A percentile compares a stretch with the other conserved stretches of the same genome.
These are phyloP conservation scores for Candidula unifasciata DNA, from an alignment of 2,888 invertebrate species.

Conservation along the genomic window DNA sequence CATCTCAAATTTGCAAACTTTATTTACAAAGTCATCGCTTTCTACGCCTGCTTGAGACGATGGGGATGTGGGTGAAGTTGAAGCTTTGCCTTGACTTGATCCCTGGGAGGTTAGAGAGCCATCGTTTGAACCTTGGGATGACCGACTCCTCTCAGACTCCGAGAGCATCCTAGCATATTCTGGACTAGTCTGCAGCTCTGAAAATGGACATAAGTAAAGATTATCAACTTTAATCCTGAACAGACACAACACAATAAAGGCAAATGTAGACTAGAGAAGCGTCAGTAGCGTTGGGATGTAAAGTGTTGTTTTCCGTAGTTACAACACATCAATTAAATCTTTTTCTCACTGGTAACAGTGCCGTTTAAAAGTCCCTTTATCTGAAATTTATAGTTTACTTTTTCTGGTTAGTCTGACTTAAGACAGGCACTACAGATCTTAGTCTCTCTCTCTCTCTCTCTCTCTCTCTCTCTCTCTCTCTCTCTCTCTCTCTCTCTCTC, in stretches of 20 bases:
- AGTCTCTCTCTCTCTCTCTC: too few species aligned
- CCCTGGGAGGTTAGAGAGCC: slow-evolving; percentile 55
- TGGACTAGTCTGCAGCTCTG: slow-evolving; percentile 71
- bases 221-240: neutral
- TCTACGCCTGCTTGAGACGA: slow-evolving; percentile 73
- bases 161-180: slow-evolving; percentile 72
- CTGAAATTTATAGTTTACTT: too few species aligned
- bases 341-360: too few species aligned
- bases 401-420: too few species aligned
- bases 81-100: slow-evolving; percentile 53
- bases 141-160: slow-evolving; percentile 59
- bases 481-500: too few species aligned
- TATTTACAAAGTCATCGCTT: slow-evolving; percentile 83
- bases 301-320: too few species aligned
- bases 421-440: too few species aligned
- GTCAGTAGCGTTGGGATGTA: too few species aligned
- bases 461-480: too few species aligned
- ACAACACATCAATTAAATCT: too few species aligned
- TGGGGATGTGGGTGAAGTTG: slow-evolving; percentile 41
- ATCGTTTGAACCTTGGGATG: slow-evolving; percentile 51
- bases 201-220: slow-evolving; percentile 32
- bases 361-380: too few species aligned
- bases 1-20: slow-evolving; percentile 86
- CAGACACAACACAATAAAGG: neutral
- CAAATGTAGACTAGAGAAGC: too few species aligned